Base-by-base conservation (phyloP, 2,888 invertebrate genomes). In the Leuctra nigra region DNA sequence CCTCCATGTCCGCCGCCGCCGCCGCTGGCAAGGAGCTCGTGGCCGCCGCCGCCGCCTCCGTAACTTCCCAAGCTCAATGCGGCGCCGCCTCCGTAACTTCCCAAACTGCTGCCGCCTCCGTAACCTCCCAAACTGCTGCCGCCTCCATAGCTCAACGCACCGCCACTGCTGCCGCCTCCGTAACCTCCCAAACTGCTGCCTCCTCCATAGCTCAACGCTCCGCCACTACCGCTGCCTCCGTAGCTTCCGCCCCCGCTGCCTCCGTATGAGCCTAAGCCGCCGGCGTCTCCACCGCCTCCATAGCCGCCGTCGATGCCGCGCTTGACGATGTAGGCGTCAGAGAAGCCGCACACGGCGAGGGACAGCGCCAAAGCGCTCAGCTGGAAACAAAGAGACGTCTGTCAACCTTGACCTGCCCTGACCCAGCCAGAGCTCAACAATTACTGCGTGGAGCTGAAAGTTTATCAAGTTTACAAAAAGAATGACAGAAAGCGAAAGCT, bases 1-100 rank as follows among this genome's bases (percentile, higher is more conserved):
- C 65, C 66, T 25, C 64, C 63, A 29, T 66, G 63, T 53, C 64
- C 62, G 54, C 70, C 68, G 1, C 68, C 70, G 53, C 63, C 63
- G 44, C 61, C 56, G 13, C 62, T 61, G 22, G 55, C 62, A 41
- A 48, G 23, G n/a, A 54, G 50, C 6, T 54, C 58, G 33, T 54
- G 52, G 23, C 52, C 58, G 44, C 59, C 60, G 14, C 58, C 63
- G 33, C 60, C 62, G 22, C 55, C 61, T 36, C 62, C 60, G 18
- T 58, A 38, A 11, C 54, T 25, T 22, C 53, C 33, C 50, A 6
- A 16, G 16, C 50, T 24, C n/a, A n/a, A 13, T 23, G 9, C 18
- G 7, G 18, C 53, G 35, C 35, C 52, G 33, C 2, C 53, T 18
- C 53, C 53, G 36, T 6, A 35, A 2, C 53, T 11, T 20, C 22